Evolutionary conservation across 2,113 vertebrate species (phyloP).

Genomic region (Poeciliopsis occidentalis): DNA sequence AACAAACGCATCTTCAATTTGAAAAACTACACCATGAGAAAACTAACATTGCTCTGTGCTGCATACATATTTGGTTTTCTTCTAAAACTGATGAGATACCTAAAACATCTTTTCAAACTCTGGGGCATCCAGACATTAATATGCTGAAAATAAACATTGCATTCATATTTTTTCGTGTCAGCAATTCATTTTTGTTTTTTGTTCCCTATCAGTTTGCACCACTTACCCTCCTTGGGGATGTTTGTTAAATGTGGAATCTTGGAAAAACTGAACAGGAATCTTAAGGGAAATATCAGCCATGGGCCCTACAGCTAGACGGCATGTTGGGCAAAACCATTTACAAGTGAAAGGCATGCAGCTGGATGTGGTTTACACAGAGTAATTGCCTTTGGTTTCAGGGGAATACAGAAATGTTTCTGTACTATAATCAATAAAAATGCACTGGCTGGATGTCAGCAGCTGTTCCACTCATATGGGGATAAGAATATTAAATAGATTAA

Average conservation of each 20-base stretch:
- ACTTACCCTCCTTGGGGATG: slow-evolving; percentile 55
- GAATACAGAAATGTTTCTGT: slow-evolving; percentile 70
- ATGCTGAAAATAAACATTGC: slow-evolving; percentile 50
- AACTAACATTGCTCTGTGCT: not conserved
- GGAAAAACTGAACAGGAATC: slow-evolving; percentile 43
- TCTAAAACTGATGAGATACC: slow-evolving; percentile 39
- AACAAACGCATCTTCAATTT: no score
- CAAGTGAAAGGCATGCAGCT: slow-evolving; percentile 70
- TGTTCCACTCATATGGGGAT: slow-evolving; percentile 66
- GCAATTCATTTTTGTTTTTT: slow-evolving; percentile 60
- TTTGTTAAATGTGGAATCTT: slow-evolving; percentile 44
- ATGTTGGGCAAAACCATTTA: slow-evolving; percentile 61
- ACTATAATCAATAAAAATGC: slow-evolving; percentile 76
- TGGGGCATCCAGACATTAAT: slow-evolving; percentile 51
- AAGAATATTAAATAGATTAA: slow-evolving; percentile 71
- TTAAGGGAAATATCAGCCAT: slow-evolving; percentile 63
- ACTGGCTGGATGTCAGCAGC: slow-evolving; percentile 61
- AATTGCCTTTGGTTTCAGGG: slow-evolving; percentile 74
- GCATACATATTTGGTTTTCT: slow-evolving; percentile 39
- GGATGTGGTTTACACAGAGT: slow-evolving; percentile 69
- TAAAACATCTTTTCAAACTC: slow-evolving; percentile 34
- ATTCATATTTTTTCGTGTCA: slow-evolving; percentile 44
- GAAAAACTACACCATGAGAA: no score
- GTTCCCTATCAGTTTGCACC: slow-evolving; percentile 40
- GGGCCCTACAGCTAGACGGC: slow-evolving; percentile 58